Percentiles rank a stretch among this genome's conserved stretches.
Evolutionary conservation across 2,113 vertebrate genomes (phyloP).

Genomic region (Bombycilla garrulus): DNA sequence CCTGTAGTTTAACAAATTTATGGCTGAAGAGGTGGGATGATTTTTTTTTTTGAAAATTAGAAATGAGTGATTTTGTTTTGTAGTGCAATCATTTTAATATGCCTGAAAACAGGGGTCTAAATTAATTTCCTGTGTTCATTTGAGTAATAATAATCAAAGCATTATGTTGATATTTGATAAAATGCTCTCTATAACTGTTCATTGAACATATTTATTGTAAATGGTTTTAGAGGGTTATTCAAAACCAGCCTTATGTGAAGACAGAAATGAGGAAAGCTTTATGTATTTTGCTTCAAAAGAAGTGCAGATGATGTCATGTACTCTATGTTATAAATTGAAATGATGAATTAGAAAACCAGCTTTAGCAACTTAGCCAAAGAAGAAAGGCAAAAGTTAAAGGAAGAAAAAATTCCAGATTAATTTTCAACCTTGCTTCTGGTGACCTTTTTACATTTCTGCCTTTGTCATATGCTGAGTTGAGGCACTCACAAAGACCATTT

Average conservation of each 20-base stretch:
- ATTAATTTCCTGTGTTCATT: background rate
- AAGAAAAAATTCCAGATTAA: background rate
- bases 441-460: background rate
- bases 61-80: background rate
- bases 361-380: background rate
- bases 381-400: background rate
- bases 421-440: background rate
- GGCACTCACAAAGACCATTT: background rate
- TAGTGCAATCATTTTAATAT: background rate
- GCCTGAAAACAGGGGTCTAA: background rate
- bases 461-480: background rate
- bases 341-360: background rate
- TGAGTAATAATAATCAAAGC: background rate
- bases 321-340: background rate
- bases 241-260: background rate
- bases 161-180: background rate
- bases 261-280: background rate
- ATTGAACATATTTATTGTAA: background rate
- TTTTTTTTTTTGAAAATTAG: background rate
- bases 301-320: background rate
- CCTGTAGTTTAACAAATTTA: background rate
- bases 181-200: background rate
- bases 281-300: background rate
- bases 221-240: background rate
- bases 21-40: background rate